A percentile compares a stretch with the other conserved stretches of the same genome.
These are phyloP conservation scores for Drosophila paranaensis DNA, from an alignment of 2,888 invertebrate species.

Conservation along the genomic window DNA sequence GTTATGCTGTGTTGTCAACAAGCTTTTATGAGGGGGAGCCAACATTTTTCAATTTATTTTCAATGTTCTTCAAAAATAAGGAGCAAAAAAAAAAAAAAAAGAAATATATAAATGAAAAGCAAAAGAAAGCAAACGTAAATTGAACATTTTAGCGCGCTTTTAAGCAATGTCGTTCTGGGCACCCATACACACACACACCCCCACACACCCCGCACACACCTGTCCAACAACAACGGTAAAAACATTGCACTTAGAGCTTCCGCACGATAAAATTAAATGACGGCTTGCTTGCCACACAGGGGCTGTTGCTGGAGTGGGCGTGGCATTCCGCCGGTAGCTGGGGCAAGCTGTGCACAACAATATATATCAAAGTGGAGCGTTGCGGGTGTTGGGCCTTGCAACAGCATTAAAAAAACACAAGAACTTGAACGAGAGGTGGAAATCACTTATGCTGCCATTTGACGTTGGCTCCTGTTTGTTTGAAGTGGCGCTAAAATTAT, in stretches of 20 bases:
- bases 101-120: conserved; percentile 20
- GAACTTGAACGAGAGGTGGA: conserved; percentile 27
- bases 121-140: conserved; percentile 69
- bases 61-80: conserved; percentile 63
- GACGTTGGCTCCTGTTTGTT: conserved; percentile 59
- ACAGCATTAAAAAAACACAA: conserved; percentile 23
- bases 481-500: conserved; percentile 75
- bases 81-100: conserved; percentile 1
- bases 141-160: conserved; percentile 81
- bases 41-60: conserved; percentile 75
- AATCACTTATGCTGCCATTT: conserved; percentile 75
- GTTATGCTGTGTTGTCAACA: conserved; percentile 58
- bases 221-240: conserved; percentile 49
- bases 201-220: conserved; percentile 52
- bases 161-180: conserved; percentile 62
- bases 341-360: conserved; percentile 55
- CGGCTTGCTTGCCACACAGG: conserved; percentile 58
- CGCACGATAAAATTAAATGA: conserved; percentile 80
- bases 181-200: conserved; percentile 15
- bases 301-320: not conserved
- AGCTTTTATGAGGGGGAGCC: conserved; percentile 57
- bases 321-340: conserved; percentile 1
- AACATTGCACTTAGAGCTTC: conserved; percentile 79
- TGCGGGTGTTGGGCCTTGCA: conserved; percentile 21
- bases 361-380: conserved; percentile 64